phyloP scores from a whole-genome alignment of 2,888 invertebrate species.

The Drosophila bunnanda region DNA sequence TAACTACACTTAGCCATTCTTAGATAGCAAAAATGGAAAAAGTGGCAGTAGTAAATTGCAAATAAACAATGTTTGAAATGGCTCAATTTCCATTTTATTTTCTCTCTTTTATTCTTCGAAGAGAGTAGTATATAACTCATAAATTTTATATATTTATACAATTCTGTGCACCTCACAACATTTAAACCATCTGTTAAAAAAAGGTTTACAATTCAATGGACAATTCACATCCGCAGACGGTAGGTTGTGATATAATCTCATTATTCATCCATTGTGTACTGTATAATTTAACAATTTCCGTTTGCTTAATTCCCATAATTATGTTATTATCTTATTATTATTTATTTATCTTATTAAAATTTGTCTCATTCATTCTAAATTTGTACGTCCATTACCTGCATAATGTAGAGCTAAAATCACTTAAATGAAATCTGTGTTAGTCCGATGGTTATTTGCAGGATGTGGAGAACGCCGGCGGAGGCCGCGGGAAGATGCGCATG shows the following conservation, averaged over 20 bases:
- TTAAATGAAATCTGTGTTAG: constrained; percentile 65
- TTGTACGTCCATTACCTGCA: constrained; percentile 7
- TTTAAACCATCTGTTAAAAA: constrained; percentile 65
- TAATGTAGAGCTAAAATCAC: constrained; percentile 43
- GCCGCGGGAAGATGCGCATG: constrained; percentile 58
- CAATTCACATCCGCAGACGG: constrained; percentile 86
- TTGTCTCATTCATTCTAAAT: background rate
- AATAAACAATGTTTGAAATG: background rate
- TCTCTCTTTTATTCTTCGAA: constrained; percentile 1
- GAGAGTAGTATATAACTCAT: constrained; percentile 24
- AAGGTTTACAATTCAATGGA: constrained; percentile 90
- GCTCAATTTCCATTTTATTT: background rate
- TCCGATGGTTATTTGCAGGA: constrained; percentile 84
- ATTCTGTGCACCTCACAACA: constrained; percentile 68
- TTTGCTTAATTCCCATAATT: background rate
- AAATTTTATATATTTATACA: constrained; percentile 47
- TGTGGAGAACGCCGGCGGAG: constrained; percentile 71
- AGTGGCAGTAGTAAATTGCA: background rate
- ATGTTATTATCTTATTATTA: constrained; percentile 5
- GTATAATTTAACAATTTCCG: constrained; percentile 16
- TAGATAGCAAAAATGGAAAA: background rate
- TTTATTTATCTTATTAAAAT: too few relatives aligned
- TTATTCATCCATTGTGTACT: constrained; percentile 31
- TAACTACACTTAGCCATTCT: too few relatives aligned
- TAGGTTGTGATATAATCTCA: constrained; percentile 83